phyloP scores from a whole-genome alignment of 1,140 invertebrate genomes.

The Eurosta solidaginis region DNA sequence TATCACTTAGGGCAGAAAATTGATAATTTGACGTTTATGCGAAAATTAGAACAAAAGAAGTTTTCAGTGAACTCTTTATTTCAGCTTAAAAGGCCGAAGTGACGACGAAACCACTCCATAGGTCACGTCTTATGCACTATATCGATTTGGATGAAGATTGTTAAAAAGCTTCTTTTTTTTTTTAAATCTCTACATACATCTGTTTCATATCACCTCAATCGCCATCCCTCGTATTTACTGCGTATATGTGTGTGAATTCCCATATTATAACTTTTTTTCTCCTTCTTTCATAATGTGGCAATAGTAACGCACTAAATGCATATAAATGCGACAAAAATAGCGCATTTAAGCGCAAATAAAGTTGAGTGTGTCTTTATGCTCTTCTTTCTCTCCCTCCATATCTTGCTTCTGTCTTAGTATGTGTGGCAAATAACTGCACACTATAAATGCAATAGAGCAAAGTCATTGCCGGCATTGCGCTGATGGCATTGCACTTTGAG shows the following conservation, averaged over 20 bases:
- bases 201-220: too few relatives aligned
- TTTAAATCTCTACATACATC: too few relatives aligned
- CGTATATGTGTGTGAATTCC: neutral
- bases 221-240: neutral
- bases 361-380: neutral
- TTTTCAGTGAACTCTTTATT: too few relatives aligned
- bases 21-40: too few relatives aligned
- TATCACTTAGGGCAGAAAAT: too few relatives aligned
- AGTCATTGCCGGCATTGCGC: neutral
- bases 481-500: conserved; percentile 20
- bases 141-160: too few relatives aligned
- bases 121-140: too few relatives aligned
- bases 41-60: too few relatives aligned
- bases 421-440: conserved; percentile 25
- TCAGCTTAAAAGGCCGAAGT: too few relatives aligned
- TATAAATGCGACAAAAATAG: conserved; percentile 23
- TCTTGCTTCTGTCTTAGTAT: neutral
- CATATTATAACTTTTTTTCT: neutral
- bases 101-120: too few relatives aligned
- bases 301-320: neutral
- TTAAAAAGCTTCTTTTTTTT: too few relatives aligned
- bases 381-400: neutral
- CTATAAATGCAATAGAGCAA: neutral
- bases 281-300: neutral
- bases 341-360: neutral